Evolutionary conservation across 2,113 vertebrate species (phyloP).

Genomic region (Tapirus terrestris): DNA sequence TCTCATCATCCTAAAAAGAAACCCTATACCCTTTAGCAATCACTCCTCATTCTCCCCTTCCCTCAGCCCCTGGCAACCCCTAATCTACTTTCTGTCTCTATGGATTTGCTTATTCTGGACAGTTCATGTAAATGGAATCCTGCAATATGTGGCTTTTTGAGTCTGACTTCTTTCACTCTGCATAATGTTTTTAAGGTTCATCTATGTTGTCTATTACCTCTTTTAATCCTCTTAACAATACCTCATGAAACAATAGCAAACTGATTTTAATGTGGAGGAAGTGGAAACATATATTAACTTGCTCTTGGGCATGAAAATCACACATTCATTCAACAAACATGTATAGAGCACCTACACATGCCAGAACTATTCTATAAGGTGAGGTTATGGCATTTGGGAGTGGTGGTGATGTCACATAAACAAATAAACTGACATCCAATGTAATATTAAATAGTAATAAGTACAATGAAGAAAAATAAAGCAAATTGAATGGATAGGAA

Average conservation of each 20-base stretch:
- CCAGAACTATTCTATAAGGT: background rate
- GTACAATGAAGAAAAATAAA: background rate
- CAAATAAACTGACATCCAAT: background rate
- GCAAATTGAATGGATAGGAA: background rate
- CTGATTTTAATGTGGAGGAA: background rate
- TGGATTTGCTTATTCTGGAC: background rate
- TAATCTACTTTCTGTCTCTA: background rate
- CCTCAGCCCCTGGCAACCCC: background rate
- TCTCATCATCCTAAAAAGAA: background rate
- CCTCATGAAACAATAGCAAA: background rate
- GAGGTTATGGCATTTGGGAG: background rate
- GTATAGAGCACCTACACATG: background rate
- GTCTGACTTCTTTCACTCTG: background rate
- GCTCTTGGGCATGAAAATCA: background rate
- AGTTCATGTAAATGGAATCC: background rate
- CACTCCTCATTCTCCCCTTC: background rate
- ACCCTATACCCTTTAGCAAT: background rate
- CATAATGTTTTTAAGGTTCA: background rate
- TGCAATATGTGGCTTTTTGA: background rate
- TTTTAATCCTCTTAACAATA: background rate
- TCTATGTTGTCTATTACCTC: background rate
- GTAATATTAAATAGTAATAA: background rate
- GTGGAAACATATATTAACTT: conserved; percentile 4
- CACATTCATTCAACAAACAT: background rate
- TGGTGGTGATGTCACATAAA: background rate